These are phyloP conservation scores for Drosophila lini DNA, from an alignment of 1,140 invertebrate genomes.

Conservation along the genomic window DNA sequence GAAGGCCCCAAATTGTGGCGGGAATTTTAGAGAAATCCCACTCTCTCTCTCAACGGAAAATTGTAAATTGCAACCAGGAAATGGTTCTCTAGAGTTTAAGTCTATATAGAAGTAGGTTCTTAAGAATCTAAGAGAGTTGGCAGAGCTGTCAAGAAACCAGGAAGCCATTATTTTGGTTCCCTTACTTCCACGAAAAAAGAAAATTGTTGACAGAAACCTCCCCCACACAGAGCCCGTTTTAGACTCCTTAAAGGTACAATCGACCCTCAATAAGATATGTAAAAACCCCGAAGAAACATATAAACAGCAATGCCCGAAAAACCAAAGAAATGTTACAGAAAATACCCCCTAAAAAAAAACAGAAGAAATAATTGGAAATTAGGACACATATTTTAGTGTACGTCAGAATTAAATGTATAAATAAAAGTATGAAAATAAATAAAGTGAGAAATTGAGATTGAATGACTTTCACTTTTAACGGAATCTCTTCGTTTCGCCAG, in stretches of 20 bases:
- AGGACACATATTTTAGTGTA: slow-evolving; percentile 79
- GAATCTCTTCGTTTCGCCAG: neutral
- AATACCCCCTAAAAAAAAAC: slow-evolving; percentile 16
- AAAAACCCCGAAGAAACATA: slow-evolving; percentile 31
- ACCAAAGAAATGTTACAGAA: slow-evolving; percentile 7
- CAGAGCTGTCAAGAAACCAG: neutral
- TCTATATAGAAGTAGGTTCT: slow-evolving; percentile 17
- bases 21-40: slow-evolving; percentile 25
- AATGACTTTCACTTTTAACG: neutral
- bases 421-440: slow-evolving; percentile 54
- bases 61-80: slow-evolving; percentile 63
- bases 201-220: slow-evolving; percentile 19
- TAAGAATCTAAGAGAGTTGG: slow-evolving; percentile 3
- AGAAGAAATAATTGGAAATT: slow-evolving; percentile 32
- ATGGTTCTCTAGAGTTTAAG: slow-evolving; percentile 56
- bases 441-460: slow-evolving; percentile 31
- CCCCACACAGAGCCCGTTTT: slow-evolving; percentile 9
- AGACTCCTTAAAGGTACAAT: slow-evolving; percentile 36
- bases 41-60: slow-evolving; percentile 24
- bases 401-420: slow-evolving; percentile 78
- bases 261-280: slow-evolving; percentile 23
- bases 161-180: neutral
- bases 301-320: slow-evolving; percentile 13
- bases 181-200: neutral
- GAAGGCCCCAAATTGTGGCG: slow-evolving; percentile 39